Evolutionary conservation across 1,140 invertebrate species (phyloP), one percentile per base, ranked within the genome.

Genomic region (Apis cerana): DNA sequence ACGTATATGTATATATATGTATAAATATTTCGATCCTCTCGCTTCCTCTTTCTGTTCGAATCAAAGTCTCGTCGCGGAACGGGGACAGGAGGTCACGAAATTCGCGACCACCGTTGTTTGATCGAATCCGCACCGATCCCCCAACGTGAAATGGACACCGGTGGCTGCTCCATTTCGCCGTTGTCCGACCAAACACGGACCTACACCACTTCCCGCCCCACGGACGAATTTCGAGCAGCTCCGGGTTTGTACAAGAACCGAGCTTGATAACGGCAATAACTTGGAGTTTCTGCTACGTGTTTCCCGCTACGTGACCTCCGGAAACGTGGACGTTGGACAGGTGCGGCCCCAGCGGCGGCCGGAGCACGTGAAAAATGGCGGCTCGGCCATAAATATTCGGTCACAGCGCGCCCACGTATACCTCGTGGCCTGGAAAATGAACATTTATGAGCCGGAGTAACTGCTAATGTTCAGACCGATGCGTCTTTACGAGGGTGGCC

Each of bases 391-490:
- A 88, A 88, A 88, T 88, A 88, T 88, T 70, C 67, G 69, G 59
- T 1, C 27, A 15, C 13, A 15, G 67, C 50, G 52, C 50, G 10
- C 21, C 17, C 77, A 67, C 75, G 48, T 64, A 74, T 56, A 65
- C 19, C 56, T 23, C 83, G 70, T 64, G 50, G 65, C 67, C 27
- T 48, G 70, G 77, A 56, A 85, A 88, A 88, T 88, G 87, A 88
- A 88, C 87, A 88, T 88, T 88, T 88, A 88, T 68, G 87, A 85
- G 65, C 76, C 71, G 52, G 56, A 33, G 75, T 71, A 88, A 88
- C 79, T 83, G 83, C 79, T 88, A 85, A 88, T 83, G 87, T 88
- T 80, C 33, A 43, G 67, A 13, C 72, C 83, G 56, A 88, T 85
- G 76, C 69, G 77, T 88, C 86, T 88, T 83, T 83, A 83, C 75